Evolutionary conservation across 2,888 invertebrate genomes (phyloP).

Genomic region (Leptura quadrifasciata): DNA sequence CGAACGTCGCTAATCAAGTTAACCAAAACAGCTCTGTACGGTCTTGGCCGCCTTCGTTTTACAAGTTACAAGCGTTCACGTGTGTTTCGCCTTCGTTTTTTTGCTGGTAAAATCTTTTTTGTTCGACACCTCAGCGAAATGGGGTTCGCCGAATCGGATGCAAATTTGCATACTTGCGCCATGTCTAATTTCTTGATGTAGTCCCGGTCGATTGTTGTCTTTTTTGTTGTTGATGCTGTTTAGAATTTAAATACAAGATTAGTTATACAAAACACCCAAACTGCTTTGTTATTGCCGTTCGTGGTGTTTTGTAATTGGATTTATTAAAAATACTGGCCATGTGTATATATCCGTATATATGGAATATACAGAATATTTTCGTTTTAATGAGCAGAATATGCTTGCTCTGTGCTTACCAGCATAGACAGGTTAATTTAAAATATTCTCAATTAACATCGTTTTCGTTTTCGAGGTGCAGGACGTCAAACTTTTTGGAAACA

Average conservation of each 20-base stretch:
- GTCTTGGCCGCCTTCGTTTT: slow-evolving; percentile 37
- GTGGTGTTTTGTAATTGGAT: too few relatives aligned
- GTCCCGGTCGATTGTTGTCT: slow-evolving; percentile 12
- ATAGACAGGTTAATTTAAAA: too few relatives aligned
- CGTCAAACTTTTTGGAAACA: too few relatives aligned
- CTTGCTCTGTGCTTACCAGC: too few relatives aligned
- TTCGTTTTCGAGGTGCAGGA: too few relatives aligned
- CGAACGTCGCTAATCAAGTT: slow-evolving; percentile 42
- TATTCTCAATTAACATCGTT: too few relatives aligned
- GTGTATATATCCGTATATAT: too few relatives aligned
- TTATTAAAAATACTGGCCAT: too few relatives aligned
- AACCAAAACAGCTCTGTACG: slow-evolving; percentile 22
- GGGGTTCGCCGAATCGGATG: slow-evolving; percentile 39
- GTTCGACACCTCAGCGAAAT: slow-evolving; percentile 40
- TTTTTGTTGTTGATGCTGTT: slow-evolving; percentile 21
- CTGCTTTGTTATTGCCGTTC: neutral
- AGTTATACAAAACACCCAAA: neutral
- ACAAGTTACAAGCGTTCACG: slow-evolving; percentile 39
- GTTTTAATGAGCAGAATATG: too few relatives aligned
- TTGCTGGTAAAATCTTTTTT: slow-evolving; percentile 36
- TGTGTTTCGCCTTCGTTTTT: slow-evolving; percentile 33
- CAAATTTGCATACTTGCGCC: slow-evolving; percentile 41
- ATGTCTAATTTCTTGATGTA: slow-evolving; percentile 35
- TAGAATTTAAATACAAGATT: slow-evolving; percentile 23
- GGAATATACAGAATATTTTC: too few relatives aligned